Evolutionary conservation across 2,797 vertebrate species (phyloP).

Genomic region (Poeciliopsis gracilis): DNA sequence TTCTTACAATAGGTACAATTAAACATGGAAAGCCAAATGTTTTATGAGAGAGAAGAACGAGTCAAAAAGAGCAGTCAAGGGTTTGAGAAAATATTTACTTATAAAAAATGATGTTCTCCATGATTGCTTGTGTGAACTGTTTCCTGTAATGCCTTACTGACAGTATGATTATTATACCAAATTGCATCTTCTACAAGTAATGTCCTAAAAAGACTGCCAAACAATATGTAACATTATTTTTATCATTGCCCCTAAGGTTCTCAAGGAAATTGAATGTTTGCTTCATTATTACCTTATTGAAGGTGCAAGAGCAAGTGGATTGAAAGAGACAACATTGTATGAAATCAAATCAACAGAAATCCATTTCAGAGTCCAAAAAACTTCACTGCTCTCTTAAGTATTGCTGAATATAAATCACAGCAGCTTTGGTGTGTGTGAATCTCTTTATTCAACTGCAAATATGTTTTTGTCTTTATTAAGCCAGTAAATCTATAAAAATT

Average conservation of each 20-base stretch:
- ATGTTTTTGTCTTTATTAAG: neutral
- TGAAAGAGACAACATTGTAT: conserved; percentile 39
- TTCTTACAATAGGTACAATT: too few relatives aligned
- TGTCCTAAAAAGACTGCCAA: conserved; percentile 52
- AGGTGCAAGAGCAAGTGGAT: conserved; percentile 53
- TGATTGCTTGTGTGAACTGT: conserved; percentile 50
- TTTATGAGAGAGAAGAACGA: too few relatives aligned
- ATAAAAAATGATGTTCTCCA: neutral
- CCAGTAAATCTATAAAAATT: neutral
- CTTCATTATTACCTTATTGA: conserved; percentile 67
- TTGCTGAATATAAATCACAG: neutral
- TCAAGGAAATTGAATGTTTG: conserved; percentile 60
- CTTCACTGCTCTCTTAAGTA: neutral
- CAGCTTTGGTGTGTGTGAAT: neutral
- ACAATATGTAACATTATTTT: conserved; percentile 49
- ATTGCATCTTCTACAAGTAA: conserved; percentile 68
- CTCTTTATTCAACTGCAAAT: neutral
- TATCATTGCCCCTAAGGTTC: conserved; percentile 40
- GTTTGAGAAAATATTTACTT: neutral
- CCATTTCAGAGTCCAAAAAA: conserved; percentile 33
- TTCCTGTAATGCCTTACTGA: conserved; percentile 51
- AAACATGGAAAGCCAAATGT: too few relatives aligned
- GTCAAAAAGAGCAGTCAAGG: too few relatives aligned
- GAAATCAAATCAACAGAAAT: conserved; percentile 18
- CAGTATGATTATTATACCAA: conserved; percentile 64